A percentile compares a stretch with the other conserved stretches of the same genome.
phyloP scores from a whole-genome alignment of 2,888 invertebrate species.

The Cerastis rubricosa region DNA sequence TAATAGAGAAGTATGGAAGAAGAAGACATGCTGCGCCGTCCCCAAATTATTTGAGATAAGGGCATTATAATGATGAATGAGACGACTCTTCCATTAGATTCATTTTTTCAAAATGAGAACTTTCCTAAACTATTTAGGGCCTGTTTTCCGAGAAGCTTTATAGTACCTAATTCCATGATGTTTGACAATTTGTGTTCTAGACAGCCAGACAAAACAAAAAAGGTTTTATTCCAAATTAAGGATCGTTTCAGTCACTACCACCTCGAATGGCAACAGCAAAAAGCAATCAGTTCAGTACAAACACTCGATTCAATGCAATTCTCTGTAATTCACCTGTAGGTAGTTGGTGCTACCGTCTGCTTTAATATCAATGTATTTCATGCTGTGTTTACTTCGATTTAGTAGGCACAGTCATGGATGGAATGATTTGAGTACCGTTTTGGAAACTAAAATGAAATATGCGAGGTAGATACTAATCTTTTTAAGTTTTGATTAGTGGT shows the following conservation, averaged over 20 bases:
- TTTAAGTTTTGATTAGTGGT: neutral
- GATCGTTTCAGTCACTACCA: neutral
- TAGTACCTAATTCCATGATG: neutral
- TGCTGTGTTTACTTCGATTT: slow-evolving; percentile 52
- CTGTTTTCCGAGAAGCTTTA: neutral
- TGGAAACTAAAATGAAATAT: slow-evolving; percentile 17
- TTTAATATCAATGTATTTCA: slow-evolving; percentile 58
- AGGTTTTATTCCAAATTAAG: neutral
- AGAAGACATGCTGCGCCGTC: no score
- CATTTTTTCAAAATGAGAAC: no score
- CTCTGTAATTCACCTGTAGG: slow-evolving; percentile 58
- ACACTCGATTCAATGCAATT: slow-evolving; percentile 65
- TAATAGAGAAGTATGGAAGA: no score
- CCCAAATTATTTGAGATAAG: no score
- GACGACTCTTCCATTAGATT: neutral
- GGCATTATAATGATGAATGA: no score
- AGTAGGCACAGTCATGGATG: slow-evolving; percentile 17
- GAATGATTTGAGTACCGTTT: slow-evolving; percentile 27
- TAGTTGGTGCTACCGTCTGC: slow-evolving; percentile 52
- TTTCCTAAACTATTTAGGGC: no score
- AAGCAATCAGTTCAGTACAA: slow-evolving; percentile 61
- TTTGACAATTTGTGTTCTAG: neutral
- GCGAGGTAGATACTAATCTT: slow-evolving; percentile 3
- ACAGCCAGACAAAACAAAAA: slow-evolving; percentile 14
- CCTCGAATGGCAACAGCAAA: slow-evolving; percentile 47